A percentile compares a stretch with the other conserved stretches of the same genome.
Conservation (phyloP, 2,888 invertebrate species). For the Leucoma salicis region DNA sequence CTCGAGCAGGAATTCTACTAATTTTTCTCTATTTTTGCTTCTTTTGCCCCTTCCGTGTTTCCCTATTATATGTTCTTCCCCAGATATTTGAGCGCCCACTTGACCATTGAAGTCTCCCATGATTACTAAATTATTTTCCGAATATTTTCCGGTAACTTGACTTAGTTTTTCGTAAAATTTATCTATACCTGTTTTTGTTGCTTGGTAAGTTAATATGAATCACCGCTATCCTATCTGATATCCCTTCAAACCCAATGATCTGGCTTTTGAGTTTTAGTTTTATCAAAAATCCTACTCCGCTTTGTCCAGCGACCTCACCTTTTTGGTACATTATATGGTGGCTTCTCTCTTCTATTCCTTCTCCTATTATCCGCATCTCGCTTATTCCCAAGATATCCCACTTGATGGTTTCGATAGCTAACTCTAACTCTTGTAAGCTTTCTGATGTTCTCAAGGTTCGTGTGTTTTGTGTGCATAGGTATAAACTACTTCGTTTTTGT, state of each 20-base stretch:
- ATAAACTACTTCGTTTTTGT: background rate
- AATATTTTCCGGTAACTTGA: conserved; percentile 2
- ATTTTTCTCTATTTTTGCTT: background rate
- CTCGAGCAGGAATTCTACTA: conserved; percentile 9
- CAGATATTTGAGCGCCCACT: conserved; percentile 7
- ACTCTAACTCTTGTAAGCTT: background rate
- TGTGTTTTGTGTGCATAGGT: background rate
- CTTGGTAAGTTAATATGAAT: conserved; percentile 18
- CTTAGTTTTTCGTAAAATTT: conserved; percentile 15
- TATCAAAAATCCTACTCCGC: background rate
- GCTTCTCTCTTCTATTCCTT: background rate
- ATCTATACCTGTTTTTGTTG: conserved; percentile 7
- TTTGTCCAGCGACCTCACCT: background rate
- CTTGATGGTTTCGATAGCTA: background rate
- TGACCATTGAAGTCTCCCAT: conserved; percentile 20
- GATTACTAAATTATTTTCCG: conserved; percentile 13
- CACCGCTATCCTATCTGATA: conserved; percentile 20
- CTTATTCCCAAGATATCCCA: conserved; percentile 1
- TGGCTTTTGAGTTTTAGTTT: background rate
- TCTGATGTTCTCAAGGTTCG: background rate
- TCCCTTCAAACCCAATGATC: conserved; percentile 3
- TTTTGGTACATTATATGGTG: background rate
- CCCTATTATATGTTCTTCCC: conserved; percentile 3
- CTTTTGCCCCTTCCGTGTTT: background rate
- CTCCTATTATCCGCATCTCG: conserved; percentile 1